A percentile compares a stretch with the other conserved stretches of the same genome.
These are phyloP conservation scores for Grus americana DNA, from an alignment of 2,113 vertebrate species.

Conservation along the genomic window DNA sequence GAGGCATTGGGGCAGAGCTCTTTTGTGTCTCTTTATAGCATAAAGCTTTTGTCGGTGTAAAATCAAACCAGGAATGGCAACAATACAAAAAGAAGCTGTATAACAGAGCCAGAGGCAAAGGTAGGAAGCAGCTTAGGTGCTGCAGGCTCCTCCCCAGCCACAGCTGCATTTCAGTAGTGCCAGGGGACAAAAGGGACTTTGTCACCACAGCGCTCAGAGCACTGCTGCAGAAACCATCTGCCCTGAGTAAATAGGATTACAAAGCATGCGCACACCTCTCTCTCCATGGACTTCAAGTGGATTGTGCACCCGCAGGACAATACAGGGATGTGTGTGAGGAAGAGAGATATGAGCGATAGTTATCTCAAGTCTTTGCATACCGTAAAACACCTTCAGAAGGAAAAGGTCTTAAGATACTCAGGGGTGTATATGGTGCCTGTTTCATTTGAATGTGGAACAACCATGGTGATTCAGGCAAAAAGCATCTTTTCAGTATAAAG, in stretches of 20 bases:
- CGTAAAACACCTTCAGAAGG: not conserved
- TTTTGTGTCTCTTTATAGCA: not conserved
- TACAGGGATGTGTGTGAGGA: conserved; percentile 54
- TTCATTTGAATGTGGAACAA: not conserved
- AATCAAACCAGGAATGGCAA: not conserved
- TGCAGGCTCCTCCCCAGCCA: not conserved
- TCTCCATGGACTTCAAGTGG: not conserved
- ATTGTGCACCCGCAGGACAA: not conserved
- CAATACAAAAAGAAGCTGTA: not conserved
- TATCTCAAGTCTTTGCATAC: not conserved
- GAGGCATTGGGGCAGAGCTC: not conserved
- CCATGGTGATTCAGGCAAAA: not conserved
- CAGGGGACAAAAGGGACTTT: not conserved
- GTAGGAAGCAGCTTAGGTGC: not conserved
- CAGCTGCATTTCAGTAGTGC: not conserved
- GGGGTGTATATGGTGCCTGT: not conserved
- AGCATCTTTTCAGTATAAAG: not conserved
- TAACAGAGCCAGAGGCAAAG: not conserved
- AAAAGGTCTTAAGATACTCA: not conserved
- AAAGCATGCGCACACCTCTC: not conserved
- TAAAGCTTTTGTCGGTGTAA: not conserved
- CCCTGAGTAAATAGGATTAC: not conserved
- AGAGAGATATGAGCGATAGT: not conserved
- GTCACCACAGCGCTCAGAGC: not conserved
- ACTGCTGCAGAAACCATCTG: not conserved